These are phyloP conservation scores for Augochlorella aurata DNA, from an alignment of 2,888 invertebrate species.

Conservation along the genomic window DNA sequence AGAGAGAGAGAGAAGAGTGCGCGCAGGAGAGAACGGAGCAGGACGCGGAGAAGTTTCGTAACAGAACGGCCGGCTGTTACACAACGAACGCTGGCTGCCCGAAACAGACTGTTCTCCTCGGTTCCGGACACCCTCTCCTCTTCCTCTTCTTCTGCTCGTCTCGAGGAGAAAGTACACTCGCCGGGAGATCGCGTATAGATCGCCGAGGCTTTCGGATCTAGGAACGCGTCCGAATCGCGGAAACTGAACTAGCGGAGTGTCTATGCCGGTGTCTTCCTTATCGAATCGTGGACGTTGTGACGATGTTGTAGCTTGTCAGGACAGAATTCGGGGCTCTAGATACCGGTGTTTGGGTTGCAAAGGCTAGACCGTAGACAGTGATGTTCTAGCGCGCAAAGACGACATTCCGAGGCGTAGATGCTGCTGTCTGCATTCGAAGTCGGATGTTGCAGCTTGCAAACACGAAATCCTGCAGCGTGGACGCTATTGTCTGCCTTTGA, in stretches of 20 bases:
- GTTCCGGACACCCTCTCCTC: neutral
- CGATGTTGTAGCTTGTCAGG: neutral
- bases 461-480: neutral
- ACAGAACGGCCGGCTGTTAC: constrained; percentile 1
- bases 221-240: too few species aligned
- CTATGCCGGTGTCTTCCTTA: too few species aligned
- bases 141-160: neutral
- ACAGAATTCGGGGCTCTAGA: neutral
- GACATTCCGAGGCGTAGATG: too few species aligned
- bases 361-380: neutral
- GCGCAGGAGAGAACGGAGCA: constrained; percentile 2
- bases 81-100: constrained; percentile 1
- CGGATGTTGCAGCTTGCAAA: neutral
- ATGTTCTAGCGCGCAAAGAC: too few species aligned
- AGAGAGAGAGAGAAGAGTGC: neutral
- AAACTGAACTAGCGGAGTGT: too few species aligned
- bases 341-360: neutral
- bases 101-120: neutral
- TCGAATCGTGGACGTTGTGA: neutral
- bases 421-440: too few species aligned
- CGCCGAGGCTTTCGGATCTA: too few species aligned
- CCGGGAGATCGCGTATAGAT: too few species aligned
- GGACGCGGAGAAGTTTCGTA: constrained; percentile 10
- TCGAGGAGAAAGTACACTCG: neutral
- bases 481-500: too few species aligned